Evolutionary conservation across 1,140 invertebrate species (phyloP), one percentile per base, ranked within the genome.

Genomic region (Babylonia areolata): DNA sequence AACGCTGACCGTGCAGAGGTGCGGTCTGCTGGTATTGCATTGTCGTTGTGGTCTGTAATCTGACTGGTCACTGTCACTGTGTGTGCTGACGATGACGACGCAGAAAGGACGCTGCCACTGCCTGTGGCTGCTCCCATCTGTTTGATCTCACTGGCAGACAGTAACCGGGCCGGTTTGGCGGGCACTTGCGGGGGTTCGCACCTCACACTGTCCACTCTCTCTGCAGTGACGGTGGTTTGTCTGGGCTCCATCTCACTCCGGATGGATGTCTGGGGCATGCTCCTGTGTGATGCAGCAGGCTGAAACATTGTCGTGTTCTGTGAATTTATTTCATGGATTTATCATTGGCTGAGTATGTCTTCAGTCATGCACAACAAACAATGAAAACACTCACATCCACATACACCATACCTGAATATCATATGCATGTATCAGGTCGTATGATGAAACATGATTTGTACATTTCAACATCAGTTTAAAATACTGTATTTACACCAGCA

Each of bases 1-100:
- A 90, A 90, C 9, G 85, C 89, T 35, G 79, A 80, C 40, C 89
- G 71, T 17, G 88, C 89, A 69, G 85, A 71, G 42, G 2, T 73
- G 58, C 82, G 58, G 23, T 64, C 64, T 17, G 37, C n/a, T 5
- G 20, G 11, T 5, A 3, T 17, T 37, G 31, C 75, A 11, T 39
- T 46, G 40, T 84, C 37, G 33, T 40, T 23, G 28, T 33, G 35
- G 40, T 42, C 82, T 15, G 82, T 23, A 28, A 64, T 69, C 80
- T 81, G 80, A 23, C 58, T 83, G 17, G 81, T 69, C 6, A 71
- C 58, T 12, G 81, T 83, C 37, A 83, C 81, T 69, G 58, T 71
- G 37, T 83, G 81, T 15, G 42, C 40, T 3, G 17, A 33, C 3
- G 85, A 11, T 5, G 78, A 80, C 9, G 11, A 3, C 0, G 78